A percentile compares a stretch with the other conserved stretches of the same genome.
Conservation (phyloP, 2,113 vertebrate species). For the Phrynocephalus versicolor region DNA sequence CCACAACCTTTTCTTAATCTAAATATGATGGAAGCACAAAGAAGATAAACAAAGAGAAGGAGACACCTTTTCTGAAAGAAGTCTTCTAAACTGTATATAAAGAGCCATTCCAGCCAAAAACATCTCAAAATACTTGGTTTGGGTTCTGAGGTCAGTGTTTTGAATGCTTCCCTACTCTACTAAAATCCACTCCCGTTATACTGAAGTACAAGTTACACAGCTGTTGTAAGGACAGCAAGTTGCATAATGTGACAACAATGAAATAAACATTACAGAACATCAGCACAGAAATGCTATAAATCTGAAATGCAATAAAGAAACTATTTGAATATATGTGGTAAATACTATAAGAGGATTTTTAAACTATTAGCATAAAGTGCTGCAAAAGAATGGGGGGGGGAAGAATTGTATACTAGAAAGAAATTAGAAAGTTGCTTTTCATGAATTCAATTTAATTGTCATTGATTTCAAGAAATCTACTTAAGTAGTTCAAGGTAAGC, state of each 20-base stretch:
- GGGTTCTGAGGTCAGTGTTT: neutral
- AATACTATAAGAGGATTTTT: neutral
- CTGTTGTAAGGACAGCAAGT: neutral
- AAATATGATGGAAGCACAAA: constrained; percentile 25
- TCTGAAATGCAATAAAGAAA: neutral
- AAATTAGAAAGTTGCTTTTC: neutral
- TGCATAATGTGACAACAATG: neutral
- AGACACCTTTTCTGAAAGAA: neutral
- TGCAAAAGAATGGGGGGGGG: neutral
- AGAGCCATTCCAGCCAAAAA: neutral
- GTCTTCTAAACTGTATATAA: neutral
- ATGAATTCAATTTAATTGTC: neutral
- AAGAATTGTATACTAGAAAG: too few relatives aligned
- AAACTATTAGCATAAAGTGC: neutral
- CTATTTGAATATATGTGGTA: constrained; percentile 21
- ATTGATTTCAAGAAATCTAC: neutral
- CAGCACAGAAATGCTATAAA: neutral
- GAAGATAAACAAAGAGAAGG: neutral
- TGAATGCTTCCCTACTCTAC: neutral
- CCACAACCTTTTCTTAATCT: constrained; percentile 97
- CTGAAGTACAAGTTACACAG: neutral
- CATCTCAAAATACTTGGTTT: neutral
- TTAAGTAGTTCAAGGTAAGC: neutral
- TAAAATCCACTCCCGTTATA: neutral
- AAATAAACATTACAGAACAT: neutral